These are phyloP conservation scores for Micrasema minimum DNA, from an alignment of 1,140 invertebrate genomes.

Conservation along the genomic window DNA sequence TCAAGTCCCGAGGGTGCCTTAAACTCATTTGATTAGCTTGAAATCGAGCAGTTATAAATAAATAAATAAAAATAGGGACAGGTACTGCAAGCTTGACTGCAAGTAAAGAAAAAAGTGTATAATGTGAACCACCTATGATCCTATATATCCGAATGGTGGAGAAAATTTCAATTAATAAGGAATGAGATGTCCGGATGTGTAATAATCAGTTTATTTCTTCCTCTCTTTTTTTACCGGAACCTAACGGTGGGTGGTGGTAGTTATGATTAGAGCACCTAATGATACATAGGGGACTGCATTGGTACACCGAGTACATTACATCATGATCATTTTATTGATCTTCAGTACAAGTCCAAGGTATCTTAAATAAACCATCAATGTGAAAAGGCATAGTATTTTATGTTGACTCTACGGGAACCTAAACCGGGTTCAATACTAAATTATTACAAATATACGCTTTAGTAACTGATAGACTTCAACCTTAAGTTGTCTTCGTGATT, in stretches of 20 bases:
- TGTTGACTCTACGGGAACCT: no score
- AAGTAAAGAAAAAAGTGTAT: background rate
- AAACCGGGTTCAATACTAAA: background rate
- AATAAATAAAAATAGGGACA: background rate
- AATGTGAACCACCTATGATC: background rate
- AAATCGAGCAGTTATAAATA: background rate
- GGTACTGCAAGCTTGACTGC: background rate
- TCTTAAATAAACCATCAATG: no score
- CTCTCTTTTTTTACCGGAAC: no score
- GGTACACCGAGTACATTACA: no score
- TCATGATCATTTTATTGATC: no score
- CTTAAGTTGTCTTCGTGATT: background rate
- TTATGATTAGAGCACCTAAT: no score
- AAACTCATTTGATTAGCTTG: slow-evolving; percentile 6
- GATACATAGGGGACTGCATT: no score
- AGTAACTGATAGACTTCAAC: background rate
- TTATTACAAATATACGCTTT: background rate
- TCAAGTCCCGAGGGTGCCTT: background rate
- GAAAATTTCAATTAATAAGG: background rate
- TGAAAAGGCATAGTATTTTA: no score
- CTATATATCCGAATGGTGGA: background rate
- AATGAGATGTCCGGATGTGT: background rate
- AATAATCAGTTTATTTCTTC: background rate
- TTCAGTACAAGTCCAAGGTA: no score
- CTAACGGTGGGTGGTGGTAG: no score